Evolutionary conservation across 2,888 invertebrate genomes (phyloP), one percentile per base, ranked within the genome.

Genomic region (Drosophila mimetica): DNA sequence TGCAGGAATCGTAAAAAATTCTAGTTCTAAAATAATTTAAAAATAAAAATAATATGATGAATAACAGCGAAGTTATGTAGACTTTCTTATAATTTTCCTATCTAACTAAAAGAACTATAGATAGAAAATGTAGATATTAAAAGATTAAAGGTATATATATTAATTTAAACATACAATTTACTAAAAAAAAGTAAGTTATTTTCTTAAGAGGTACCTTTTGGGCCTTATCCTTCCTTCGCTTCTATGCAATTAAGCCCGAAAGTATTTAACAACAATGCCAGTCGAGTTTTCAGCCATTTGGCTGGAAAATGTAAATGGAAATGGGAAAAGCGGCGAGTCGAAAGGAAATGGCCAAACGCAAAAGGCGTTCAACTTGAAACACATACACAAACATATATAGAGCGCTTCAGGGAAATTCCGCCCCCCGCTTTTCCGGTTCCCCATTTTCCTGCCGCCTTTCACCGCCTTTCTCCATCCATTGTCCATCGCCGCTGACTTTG

Each of bases 281-380:
- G 32, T 14, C 41, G 55, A 47, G 66, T 51, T 64, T 41, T 52
- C 50, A 48, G 41, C 57, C 41, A 18, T 47, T 80, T 72, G 48
- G 28, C 41, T 41, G 61, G 50, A 52, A 51, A 61, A 61, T 60
- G 64, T 48, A 37, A 53, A 59, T 51, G 57, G 44, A 42, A 57
- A 57, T 57, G 72, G 32, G 39, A 28, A 44, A 58, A 36, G 61
- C 22, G 42, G 63, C 48, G 51, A 44, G 61, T 48, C 63, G 42
- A 66, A 47, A 54, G 69, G 67, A 67, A 65, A 65, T 44, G 54
- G 59, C 11, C 50, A 30, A 46, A 44, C 48, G 44, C 41, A 47
- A 51, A 59, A 64, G 76, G 83, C 83, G 79, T 76, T 78, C 79
- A 53, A 58, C 71, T 69, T 44, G 75, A 77, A 73, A 30, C 46